Percentiles rank a stretch among this genome's conserved stretches.
These are phyloP conservation scores for Mareca strepera DNA, from an alignment of 2,797 vertebrate species.

Conservation along the genomic window DNA sequence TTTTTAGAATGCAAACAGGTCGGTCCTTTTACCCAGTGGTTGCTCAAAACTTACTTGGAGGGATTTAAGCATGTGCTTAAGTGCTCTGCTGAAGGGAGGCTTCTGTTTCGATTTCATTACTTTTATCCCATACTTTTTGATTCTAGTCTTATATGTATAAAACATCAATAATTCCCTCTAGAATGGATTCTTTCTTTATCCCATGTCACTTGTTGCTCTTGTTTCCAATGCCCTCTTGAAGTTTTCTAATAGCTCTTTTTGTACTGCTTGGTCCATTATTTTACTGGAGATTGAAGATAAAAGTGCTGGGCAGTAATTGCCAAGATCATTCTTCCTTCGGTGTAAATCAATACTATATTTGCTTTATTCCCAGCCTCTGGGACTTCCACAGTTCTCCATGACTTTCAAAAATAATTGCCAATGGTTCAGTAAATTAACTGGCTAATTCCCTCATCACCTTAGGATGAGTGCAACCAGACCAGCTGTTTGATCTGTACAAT, in stretches of 20 bases:
- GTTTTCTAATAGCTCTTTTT: slow-evolving; percentile 57
- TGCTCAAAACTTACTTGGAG: neutral
- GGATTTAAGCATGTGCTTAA: neutral
- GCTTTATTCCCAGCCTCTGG: slow-evolving; percentile 58
- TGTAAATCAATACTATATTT: slow-evolving; percentile 70
- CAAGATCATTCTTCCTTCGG: slow-evolving; percentile 58
- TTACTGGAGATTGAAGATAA: slow-evolving; percentile 64
- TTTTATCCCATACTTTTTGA: slow-evolving; percentile 47
- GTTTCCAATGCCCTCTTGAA: slow-evolving; percentile 45
- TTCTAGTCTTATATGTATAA: slow-evolving; percentile 32
- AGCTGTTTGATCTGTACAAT: neutral
- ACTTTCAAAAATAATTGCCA: slow-evolving; percentile 70
- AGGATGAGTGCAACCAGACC: neutral
- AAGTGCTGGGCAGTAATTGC: slow-evolving; percentile 62
- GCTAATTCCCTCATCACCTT: slow-evolving; percentile 53
- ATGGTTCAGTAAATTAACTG: slow-evolving; percentile 59
- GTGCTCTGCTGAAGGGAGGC: slow-evolving; percentile 1
- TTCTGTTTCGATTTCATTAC: neutral
- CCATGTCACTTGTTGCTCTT: slow-evolving; percentile 18
- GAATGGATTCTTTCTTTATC: slow-evolving; percentile 50
- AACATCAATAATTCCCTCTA: slow-evolving; percentile 24
- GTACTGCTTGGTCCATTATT: slow-evolving; percentile 51
- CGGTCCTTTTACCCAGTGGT: neutral
- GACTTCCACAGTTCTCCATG: slow-evolving; percentile 53
- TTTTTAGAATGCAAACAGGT: neutral